Evolutionary conservation across 2,888 invertebrate genomes (phyloP), one percentile per base, ranked within the genome.

Genomic region (Nymphalis polychloros): DNA sequence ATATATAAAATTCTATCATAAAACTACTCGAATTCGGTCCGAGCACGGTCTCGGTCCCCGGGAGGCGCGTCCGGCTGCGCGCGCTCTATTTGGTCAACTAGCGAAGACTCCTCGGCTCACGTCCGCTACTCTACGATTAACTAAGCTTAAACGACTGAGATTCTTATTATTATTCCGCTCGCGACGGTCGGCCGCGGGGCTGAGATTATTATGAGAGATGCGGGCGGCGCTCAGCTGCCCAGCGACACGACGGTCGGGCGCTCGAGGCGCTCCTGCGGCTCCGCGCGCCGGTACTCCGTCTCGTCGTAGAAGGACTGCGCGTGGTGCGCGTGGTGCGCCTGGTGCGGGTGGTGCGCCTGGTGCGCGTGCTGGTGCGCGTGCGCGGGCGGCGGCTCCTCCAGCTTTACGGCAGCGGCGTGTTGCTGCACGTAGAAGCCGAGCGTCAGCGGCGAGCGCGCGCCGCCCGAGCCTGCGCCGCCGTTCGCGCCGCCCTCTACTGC

Each of bases 161-260:
- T 88, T 88, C 88, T 83, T 62, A 63, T 60, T 63, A 67, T 49
- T 59, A 63, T 20, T 52, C 23, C 52, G 52, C 19, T n/a, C n/a
- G 67, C 63, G 65, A 10, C 63, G 19, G 59, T 71, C 62, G 66
- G 60, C 68, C 19, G 49, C 17, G n/a, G 49, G 8, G 31, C 53
- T 55, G 53, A 55, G 53, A 88, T 88, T 88, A 88, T 83, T 59
- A 57, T 59, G 60, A 67, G 49, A 59, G 63, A 17, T 17, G 67
- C 62, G 64, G 53, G 72, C 63, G 67, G 62, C 70, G 89, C 82
- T 89, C 88, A 90, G 85, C 90, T 90, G 81, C 88, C 89, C 80
- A 93, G 82, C 70, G 93, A 93, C 46, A 93, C 93, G 69, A 93
- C 93, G 68, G 93, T 91, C 72, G 93, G 89, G 69, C 93, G 89